Percentiles rank a stretch among this genome's conserved stretches.
phyloP scores from a whole-genome alignment of 2,797 vertebrate species.

The Hyperoplus immaculatus region DNA sequence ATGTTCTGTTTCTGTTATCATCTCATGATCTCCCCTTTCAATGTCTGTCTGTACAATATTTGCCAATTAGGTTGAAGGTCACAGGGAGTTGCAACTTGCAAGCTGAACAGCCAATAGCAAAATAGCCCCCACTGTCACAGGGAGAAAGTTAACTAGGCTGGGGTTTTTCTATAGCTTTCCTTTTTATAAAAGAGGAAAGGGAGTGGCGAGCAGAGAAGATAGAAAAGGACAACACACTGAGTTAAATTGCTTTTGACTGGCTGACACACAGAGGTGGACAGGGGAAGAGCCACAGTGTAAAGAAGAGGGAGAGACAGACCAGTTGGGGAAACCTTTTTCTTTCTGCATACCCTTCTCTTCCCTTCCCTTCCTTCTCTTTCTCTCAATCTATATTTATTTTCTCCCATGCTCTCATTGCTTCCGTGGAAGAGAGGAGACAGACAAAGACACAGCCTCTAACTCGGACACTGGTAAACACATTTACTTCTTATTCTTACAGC shows the following conservation, averaged over 20 bases:
- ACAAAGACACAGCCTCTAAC: conserved; percentile 81
- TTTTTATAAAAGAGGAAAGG: conserved; percentile 45
- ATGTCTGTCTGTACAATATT: conserved; percentile 10
- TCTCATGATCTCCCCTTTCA: conserved; percentile 13
- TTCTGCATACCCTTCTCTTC: conserved; percentile 27
- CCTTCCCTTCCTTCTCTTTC: conserved; percentile 23
- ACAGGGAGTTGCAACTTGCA: conserved; percentile 61
- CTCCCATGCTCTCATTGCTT: conserved; percentile 66
- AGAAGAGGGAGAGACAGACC: conserved; percentile 38
- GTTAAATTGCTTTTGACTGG: conserved; percentile 38
- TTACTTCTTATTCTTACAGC: conserved; percentile 18
- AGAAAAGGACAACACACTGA: conserved; percentile 36
- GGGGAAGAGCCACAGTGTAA: conserved; percentile 13
- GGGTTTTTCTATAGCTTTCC: conserved; percentile 39
- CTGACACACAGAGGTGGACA: conserved; percentile 38
- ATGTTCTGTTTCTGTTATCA: neutral
- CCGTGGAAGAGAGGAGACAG: conserved; percentile 77
- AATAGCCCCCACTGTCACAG: conserved; percentile 40
- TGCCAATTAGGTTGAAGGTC: conserved; percentile 76
- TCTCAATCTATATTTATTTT: conserved; percentile 57
- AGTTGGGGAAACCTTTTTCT: conserved; percentile 40
- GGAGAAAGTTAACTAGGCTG: conserved; percentile 49
- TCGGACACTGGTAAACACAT: conserved; percentile 81
- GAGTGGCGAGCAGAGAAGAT: conserved; percentile 38
- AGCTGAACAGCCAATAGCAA: conserved; percentile 62